Conservation (phyloP, 2,888 invertebrate species). For the Anthophora plumipes region DNA sequence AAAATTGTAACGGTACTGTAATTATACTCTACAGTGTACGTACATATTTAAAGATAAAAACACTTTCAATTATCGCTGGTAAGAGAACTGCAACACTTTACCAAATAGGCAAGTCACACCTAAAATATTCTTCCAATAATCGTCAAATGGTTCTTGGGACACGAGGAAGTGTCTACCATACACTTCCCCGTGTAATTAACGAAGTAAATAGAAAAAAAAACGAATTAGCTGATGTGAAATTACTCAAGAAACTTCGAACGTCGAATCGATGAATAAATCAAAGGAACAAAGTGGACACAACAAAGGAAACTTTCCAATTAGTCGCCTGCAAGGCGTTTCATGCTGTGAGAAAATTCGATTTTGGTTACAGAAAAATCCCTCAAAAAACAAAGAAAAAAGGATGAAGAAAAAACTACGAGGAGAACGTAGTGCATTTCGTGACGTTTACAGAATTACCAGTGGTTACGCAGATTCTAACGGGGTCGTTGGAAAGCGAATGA, state of each 20-base stretch:
- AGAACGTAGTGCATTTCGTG: background rate
- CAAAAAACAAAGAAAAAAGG: background rate
- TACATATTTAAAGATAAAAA: too few species aligned
- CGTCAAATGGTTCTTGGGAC: background rate
- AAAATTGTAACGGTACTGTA: too few species aligned
- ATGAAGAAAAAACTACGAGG: background rate
- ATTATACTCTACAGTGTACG: too few species aligned
- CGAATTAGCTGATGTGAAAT: too few species aligned
- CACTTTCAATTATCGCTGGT: too few species aligned
- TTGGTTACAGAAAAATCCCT: background rate
- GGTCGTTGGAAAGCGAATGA: slow-evolving; percentile 40
- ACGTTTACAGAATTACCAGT: slow-evolving; percentile 9
- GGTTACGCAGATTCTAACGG: slow-evolving; percentile 24
- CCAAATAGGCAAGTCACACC: background rate
- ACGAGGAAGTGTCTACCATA: background rate
- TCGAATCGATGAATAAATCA: background rate
- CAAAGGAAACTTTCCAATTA: slow-evolving; percentile 7
- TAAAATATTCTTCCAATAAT: background rate
- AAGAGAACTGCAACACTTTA: background rate
- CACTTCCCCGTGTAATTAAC: background rate
- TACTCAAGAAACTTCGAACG: background rate
- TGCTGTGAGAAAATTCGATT: background rate
- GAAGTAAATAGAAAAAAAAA: background rate
- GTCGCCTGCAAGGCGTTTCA: background rate
- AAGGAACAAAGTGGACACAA: background rate